Percentiles rank a stretch among this genome's conserved stretches.
These are phyloP conservation scores for Caenorhabditis tropicalis DNA, from an alignment of 1,140 invertebrate genomes.

Conservation along the genomic window DNA sequence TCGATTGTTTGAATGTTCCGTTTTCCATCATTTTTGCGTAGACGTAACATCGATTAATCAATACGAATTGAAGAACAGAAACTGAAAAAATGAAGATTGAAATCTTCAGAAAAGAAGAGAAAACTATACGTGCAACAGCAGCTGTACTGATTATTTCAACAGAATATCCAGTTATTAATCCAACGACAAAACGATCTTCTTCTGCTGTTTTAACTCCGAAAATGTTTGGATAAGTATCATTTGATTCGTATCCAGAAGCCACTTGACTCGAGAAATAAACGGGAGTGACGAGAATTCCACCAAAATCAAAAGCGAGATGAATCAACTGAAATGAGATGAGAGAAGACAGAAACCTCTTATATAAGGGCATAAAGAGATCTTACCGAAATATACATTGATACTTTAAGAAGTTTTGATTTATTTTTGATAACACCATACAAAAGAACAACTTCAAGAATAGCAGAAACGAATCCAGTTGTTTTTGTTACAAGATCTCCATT, in stretches of 20 bases:
- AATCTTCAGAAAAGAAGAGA: too few relatives aligned
- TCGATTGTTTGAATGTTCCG: background rate
- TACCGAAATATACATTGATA: constrained; percentile 30
- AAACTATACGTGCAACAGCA: constrained; percentile 1
- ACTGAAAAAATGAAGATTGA: too few relatives aligned
- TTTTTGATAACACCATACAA: constrained; percentile 14
- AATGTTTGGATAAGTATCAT: constrained; percentile 21
- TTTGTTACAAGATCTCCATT: background rate
- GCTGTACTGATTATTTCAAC: constrained; percentile 6
- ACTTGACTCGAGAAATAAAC: constrained; percentile 11
- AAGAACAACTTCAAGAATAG: background rate
- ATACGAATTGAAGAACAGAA: constrained; percentile 7
- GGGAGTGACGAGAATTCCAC: background rate
- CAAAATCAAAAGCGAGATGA: background rate
- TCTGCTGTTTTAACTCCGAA: background rate
- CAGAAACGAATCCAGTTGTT: background rate
- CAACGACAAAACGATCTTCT: constrained; percentile 9
- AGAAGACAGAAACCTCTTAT: too few relatives aligned
- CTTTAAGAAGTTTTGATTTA: background rate
- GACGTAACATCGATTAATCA: constrained; percentile 14
- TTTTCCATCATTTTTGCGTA: background rate
- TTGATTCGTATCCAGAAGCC: constrained; percentile 10
- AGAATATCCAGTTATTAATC: constrained; percentile 18
- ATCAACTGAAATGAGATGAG: background rate
- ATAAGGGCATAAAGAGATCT: too few relatives aligned